A percentile compares a stretch with the other conserved stretches of the same genome.
These are phyloP conservation scores for Allygus modestus DNA, from an alignment of 2,888 invertebrate genomes.

Conservation along the genomic window DNA sequence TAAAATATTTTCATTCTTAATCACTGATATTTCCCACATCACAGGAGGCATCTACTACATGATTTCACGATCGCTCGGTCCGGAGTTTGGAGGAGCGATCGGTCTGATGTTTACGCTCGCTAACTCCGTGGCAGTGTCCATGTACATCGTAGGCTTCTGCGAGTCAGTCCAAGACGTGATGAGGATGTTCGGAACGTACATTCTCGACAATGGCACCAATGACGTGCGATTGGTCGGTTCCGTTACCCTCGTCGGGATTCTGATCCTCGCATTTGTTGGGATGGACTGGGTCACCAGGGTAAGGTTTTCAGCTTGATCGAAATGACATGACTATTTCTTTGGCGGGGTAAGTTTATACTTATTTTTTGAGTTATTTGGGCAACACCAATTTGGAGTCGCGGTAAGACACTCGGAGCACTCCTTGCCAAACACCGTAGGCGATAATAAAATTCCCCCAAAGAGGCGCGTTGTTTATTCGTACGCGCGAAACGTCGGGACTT, in stretches of 20 bases:
- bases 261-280: slow-evolving; percentile 94
- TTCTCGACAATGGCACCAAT: slow-evolving; percentile 83
- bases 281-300: slow-evolving; percentile 98
- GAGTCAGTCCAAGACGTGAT: slow-evolving; percentile 88
- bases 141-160: slow-evolving; percentile 98
- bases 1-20: too few species aligned
- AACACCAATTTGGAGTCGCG: too few species aligned
- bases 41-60: slow-evolving; percentile 98
- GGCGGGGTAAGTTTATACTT: too few species aligned
- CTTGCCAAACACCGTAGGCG: too few species aligned
- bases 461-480: too few species aligned
- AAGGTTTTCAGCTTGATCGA: slow-evolving; percentile 66
- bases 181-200: slow-evolving; percentile 76
- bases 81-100: slow-evolving; percentile 97
- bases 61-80: slow-evolving; percentile 98
- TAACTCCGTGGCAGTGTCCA: slow-evolving; percentile 97
- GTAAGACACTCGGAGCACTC: too few species aligned
- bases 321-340: too few species aligned
- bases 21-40: too few species aligned
- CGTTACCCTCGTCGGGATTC: slow-evolving; percentile 88
- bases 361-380: too few species aligned
- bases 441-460: too few species aligned
- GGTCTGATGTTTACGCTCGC: slow-evolving; percentile 97
- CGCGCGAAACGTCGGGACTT: too few species aligned
- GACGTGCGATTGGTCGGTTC: slow-evolving; percentile 91